These are phyloP conservation scores for Propithecus deckenii DNA, from an alignment of 2,797 vertebrate genomes.

Conservation along the genomic window DNA sequence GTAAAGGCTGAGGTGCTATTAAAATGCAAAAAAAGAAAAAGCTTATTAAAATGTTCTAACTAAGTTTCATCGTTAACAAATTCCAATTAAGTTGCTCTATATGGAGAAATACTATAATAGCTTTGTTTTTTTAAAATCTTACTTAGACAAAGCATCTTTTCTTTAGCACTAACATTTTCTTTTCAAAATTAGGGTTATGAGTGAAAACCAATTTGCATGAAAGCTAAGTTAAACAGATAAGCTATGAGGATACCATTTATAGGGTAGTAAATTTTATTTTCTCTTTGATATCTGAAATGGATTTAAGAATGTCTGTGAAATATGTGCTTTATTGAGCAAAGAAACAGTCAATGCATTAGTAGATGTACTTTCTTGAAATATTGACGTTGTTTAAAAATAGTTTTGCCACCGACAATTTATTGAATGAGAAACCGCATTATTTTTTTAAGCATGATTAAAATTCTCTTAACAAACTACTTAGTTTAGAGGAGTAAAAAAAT, in stretches of 20 bases:
- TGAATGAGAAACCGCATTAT: not conserved
- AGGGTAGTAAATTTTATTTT: not conserved
- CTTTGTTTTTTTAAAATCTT: not conserved
- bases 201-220: not conserved
- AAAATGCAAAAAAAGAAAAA: not conserved
- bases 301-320: not conserved
- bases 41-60: not conserved
- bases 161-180: not conserved
- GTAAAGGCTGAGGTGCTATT: not conserved
- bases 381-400: slow-evolving; percentile 2
- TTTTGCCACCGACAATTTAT: not conserved
- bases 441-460: slow-evolving; percentile 12
- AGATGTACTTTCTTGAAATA: not conserved
- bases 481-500: not conserved
- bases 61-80: not conserved
- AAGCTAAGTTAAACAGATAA: not conserved
- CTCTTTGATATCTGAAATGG: not conserved
- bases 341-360: not conserved
- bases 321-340: not conserved
- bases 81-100: not conserved
- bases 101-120: not conserved
- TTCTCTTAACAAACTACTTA: not conserved
- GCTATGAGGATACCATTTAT: not conserved
- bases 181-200: not conserved
- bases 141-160: not conserved